A percentile compares a stretch with the other conserved stretches of the same genome.
phyloP scores from a whole-genome alignment of 2,888 invertebrate species.

The Acanthosepion pharaonis region DNA sequence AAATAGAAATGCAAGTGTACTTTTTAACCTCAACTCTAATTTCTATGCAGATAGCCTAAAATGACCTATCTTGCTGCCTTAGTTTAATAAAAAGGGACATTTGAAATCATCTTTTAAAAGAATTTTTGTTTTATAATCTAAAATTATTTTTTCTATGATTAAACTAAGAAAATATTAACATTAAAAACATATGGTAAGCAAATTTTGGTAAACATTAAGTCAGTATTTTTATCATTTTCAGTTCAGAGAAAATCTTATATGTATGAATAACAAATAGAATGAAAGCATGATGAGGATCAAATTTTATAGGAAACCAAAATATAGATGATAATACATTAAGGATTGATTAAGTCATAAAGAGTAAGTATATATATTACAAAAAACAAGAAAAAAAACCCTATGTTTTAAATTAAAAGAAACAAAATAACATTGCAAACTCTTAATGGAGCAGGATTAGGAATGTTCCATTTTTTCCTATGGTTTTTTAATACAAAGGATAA shows the following conservation, averaged over 20 bases:
- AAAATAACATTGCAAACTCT: not conserved
- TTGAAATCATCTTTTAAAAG: too few species aligned
- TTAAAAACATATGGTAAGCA: too few species aligned
- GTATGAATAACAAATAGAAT: not conserved
- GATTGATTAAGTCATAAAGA: not conserved
- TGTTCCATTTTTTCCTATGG: not conserved
- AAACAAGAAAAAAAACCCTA: not conserved
- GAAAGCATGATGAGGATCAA: not conserved
- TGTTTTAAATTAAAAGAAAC: not conserved
- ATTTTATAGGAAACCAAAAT: not conserved
- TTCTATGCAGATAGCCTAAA: too few species aligned
- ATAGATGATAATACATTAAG: not conserved
- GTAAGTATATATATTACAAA: not conserved
- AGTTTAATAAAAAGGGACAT: too few species aligned
- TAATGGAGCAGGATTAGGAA: not conserved
- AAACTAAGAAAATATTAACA: too few species aligned
- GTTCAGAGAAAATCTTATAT: too few species aligned
- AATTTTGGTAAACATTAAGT: not conserved
- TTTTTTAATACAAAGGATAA: not conserved
- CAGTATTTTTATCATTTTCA: too few species aligned
- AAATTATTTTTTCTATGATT: too few species aligned
- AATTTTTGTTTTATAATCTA: too few species aligned
- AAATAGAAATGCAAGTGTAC: too few species aligned
- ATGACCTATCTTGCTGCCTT: too few species aligned
- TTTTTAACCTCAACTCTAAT: too few species aligned